These are phyloP conservation scores for Eudemis profundana DNA, from an alignment of 2,888 invertebrate species.

Conservation along the genomic window DNA sequence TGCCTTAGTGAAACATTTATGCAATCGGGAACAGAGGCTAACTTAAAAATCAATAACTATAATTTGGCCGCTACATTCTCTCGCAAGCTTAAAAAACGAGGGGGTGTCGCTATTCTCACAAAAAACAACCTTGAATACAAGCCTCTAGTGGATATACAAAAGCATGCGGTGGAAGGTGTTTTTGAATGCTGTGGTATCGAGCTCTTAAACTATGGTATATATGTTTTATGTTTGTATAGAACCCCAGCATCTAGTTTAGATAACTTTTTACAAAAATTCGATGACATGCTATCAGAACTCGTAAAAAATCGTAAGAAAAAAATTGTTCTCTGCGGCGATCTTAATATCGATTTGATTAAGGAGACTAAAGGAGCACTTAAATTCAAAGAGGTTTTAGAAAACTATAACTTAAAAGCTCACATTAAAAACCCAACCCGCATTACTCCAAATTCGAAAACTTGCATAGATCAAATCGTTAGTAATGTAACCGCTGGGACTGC, in stretches of 20 bases:
- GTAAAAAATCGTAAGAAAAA: background rate
- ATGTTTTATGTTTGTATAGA: background rate
- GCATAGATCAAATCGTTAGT: background rate
- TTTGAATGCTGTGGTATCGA: background rate
- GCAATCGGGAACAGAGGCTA: background rate
- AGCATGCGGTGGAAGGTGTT: too few relatives aligned
- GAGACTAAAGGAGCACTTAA: background rate
- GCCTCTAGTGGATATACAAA: background rate
- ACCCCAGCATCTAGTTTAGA: background rate
- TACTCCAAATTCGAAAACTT: background rate
- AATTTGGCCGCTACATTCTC: background rate
- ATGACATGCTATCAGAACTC: background rate
- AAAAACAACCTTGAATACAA: background rate
- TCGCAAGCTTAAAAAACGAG: background rate
- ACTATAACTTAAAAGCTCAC: background rate
- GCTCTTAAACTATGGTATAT: background rate
- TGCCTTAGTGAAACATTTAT: constrained; percentile 1
- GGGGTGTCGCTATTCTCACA: background rate
- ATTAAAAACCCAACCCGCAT: background rate
- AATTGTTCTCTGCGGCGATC: background rate
- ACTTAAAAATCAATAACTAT: background rate
- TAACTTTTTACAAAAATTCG: background rate
- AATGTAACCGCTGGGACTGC: background rate
- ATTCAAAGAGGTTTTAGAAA: background rate
- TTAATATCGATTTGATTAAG: background rate